Evolutionary conservation across 2,888 invertebrate species (phyloP), one percentile per base, ranked within the genome.

Genomic region (Neoscelio sp.): DNA sequence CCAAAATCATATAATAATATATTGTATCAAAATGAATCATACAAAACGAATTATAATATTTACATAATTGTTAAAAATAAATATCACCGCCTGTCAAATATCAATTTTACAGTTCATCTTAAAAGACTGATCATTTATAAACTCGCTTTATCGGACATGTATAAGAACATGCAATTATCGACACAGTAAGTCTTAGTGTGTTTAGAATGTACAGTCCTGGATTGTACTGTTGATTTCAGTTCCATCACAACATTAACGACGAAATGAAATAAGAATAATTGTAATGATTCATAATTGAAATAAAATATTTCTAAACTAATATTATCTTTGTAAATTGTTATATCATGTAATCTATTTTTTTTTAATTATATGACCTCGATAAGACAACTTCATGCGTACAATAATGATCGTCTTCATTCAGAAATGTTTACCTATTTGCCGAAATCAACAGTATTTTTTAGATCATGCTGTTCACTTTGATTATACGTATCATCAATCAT

Each of bases 1-100:
- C 17, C 50, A 64, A 64, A 64, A 64, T 50, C 40, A 50, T 50
- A 64, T 50, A 64, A 64, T 64, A 64, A 50, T 40, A 48, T n/a
- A 64, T 40, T 50, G 40, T 50, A 64, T 50, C 8, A n/a, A 48
- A 64, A 50, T n/a, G n/a, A 62, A 2, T 10, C 15, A 42, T 8
- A 7, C 15, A 38, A 38, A 64, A 7, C 15, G 26, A 38, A 64
- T 48, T 48, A 17, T 13, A 20, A 64, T 40, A 28, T 46, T 28
- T 33, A 26, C 40, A 40, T 50, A 38, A 28, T 44, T 58, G 18
- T 44, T 17, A 26, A 44, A 50, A 40, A 30, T 64, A 50, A 40
- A 40, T 40, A 50, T 50, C 64, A 64, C 64, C 50, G 50, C 50
- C 64, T 64, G 50, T 40, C 28, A 48, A 46, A 46, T 28, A 64